phyloP scores from a whole-genome alignment of 2,113 vertebrate species.

The Sciurus niger region DNA sequence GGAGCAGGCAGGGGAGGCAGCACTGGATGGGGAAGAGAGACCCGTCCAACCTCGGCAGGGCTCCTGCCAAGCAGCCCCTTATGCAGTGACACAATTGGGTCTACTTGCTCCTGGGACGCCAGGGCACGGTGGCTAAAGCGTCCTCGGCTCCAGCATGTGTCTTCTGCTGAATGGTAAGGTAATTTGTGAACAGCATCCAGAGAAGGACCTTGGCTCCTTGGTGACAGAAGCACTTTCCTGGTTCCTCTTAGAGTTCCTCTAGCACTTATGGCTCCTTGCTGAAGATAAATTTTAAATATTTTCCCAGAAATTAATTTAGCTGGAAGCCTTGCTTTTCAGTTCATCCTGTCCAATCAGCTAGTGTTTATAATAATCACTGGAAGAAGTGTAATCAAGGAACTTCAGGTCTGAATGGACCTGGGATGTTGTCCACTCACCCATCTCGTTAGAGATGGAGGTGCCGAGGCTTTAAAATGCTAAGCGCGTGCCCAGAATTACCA shows the following conservation, averaged over 20 bases:
- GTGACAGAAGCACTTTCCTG: not conserved
- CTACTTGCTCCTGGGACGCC: accelerated
- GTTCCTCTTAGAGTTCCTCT: not conserved
- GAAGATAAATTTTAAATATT: not conserved
- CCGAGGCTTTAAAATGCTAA: not conserved
- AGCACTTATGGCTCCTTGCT: not conserved
- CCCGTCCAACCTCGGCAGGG: not conserved
- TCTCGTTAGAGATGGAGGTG: not conserved
- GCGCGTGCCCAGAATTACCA: not conserved
- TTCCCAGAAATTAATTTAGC: not conserved
- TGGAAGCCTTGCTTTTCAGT: not conserved
- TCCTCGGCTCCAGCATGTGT: not conserved
- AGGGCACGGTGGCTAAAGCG: accelerated
- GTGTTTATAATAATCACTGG: not conserved
- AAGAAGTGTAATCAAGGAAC: not conserved
- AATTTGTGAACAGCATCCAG: not conserved
- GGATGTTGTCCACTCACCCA: not conserved
- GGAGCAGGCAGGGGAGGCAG: accelerated
- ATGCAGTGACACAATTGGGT: accelerated
- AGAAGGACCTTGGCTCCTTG: not conserved
- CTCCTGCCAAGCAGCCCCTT: accelerated
- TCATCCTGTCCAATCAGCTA: not conserved
- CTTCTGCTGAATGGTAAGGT: not conserved
- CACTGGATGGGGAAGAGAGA: not conserved
- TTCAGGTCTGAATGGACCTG: not conserved